Evolutionary conservation across 2,797 vertebrate genomes (phyloP).

Genomic region (Spheniscus humboldti): DNA sequence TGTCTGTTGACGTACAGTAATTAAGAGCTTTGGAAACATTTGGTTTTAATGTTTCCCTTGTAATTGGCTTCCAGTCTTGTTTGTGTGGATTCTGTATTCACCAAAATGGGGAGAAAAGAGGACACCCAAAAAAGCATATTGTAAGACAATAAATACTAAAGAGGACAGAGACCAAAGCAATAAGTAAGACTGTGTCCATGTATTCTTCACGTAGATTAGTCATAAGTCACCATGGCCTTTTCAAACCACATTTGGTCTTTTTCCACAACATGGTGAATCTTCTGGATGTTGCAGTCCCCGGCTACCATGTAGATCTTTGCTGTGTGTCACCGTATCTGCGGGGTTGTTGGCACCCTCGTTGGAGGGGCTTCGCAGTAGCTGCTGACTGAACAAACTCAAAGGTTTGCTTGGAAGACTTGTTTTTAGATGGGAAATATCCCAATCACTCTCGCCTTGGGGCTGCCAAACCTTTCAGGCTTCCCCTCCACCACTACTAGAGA

Average conservation of each 20-base stretch:
- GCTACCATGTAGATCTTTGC: neutral
- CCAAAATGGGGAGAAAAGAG: neutral
- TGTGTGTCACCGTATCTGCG: rapidly evolving
- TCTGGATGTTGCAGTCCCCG: neutral
- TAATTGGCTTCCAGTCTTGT: neutral
- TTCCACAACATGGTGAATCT: neutral
- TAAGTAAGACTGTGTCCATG: neutral
- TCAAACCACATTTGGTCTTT: neutral
- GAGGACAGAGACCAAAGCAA: neutral
- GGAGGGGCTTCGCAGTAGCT: neutral
- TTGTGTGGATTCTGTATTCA: neutral
- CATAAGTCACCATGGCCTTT: neutral
- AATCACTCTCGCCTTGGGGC: neutral
- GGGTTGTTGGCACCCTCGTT: neutral
- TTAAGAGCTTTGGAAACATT: neutral
- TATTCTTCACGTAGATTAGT: neutral
- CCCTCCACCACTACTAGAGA: neutral
- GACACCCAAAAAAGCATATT: neutral
- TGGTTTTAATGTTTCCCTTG: neutral
- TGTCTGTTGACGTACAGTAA: neutral
- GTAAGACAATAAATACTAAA: neutral
- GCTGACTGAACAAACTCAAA: neutral
- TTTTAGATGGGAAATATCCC: neutral
- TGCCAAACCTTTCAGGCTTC: neutral
- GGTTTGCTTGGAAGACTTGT: neutral